phyloP scores from a whole-genome alignment of 2,888 invertebrate genomes.

The Lamproptera curius region DNA sequence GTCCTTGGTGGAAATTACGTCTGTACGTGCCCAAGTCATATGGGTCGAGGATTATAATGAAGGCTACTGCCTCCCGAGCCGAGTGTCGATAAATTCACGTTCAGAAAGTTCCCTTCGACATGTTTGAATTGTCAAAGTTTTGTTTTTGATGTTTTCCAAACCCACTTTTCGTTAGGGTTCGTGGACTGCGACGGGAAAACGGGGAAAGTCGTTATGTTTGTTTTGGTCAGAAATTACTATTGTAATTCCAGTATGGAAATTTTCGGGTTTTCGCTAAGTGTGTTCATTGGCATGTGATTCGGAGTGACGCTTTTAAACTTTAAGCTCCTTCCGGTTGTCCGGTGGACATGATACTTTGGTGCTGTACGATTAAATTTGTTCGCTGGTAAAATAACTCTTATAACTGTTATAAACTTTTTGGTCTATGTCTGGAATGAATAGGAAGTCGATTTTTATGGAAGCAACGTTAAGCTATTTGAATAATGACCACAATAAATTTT shows the following conservation, averaged over 20 bases:
- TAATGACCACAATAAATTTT: too few species aligned
- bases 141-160: slow-evolving; percentile 19
- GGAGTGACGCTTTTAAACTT: too few species aligned
- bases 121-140: slow-evolving; percentile 19
- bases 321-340: too few species aligned
- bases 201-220: not conserved
- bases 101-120: slow-evolving; percentile 14
- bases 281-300: not conserved
- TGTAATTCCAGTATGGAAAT: not conserved
- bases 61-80: slow-evolving; percentile 8
- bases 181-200: slow-evolving; percentile 1
- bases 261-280: not conserved
- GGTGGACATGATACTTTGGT: not conserved
- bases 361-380: not conserved
- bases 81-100: slow-evolving; percentile 21
- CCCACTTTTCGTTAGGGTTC: slow-evolving; percentile 6
- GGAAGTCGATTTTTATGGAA: not conserved
- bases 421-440: not conserved
- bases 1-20: slow-evolving; percentile 4
- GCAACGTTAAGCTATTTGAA: not conserved
- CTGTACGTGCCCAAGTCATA: slow-evolving; percentile 16
- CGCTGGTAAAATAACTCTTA: not conserved
- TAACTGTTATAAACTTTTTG: not conserved
- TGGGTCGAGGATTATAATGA: slow-evolving; percentile 18
- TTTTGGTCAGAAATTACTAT: not conserved